phyloP scores from a whole-genome alignment of 1,140 invertebrate species.

The Calliphora vicina region DNA sequence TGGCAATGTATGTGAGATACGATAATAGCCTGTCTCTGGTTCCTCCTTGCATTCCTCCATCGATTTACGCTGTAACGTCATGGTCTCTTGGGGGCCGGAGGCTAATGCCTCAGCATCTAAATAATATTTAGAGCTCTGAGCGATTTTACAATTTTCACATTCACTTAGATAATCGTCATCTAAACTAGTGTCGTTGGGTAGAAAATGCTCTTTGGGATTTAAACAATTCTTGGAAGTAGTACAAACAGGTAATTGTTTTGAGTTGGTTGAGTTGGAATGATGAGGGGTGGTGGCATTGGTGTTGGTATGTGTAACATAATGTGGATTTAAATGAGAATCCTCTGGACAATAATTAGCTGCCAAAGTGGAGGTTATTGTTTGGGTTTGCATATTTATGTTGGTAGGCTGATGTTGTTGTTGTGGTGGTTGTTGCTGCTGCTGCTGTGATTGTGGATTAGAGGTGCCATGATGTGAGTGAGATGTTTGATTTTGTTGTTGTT shows the following conservation, averaged over 20 bases:
- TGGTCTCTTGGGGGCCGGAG: constrained; percentile 71
- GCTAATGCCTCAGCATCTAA: constrained; percentile 67
- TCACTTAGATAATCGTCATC: constrained; percentile 80
- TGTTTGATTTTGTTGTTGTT: constrained; percentile 1
- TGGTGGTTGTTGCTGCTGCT: constrained; percentile 39
- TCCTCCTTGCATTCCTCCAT: constrained; percentile 62
- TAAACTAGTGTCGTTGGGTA: constrained; percentile 67
- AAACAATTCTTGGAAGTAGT: constrained; percentile 62
- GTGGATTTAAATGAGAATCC: constrained; percentile 29
- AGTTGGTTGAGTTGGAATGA: background rate
- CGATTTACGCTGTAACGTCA: constrained; percentile 73
- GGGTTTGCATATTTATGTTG: constrained; percentile 33
- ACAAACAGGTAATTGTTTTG: constrained; percentile 60
- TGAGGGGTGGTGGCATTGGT: background rate
- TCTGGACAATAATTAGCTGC: constrained; percentile 35
- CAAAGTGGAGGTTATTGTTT: constrained; percentile 30
- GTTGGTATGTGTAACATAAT: background rate
- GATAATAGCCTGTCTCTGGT: constrained; percentile 68
- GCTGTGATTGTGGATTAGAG: constrained; percentile 15
- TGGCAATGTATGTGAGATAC: constrained; percentile 74
- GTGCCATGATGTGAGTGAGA: background rate
- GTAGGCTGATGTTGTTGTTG: constrained; percentile 36
- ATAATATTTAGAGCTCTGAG: constrained; percentile 72
- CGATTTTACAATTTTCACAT: constrained; percentile 83
- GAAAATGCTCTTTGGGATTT: constrained; percentile 62